phyloP scores from a whole-genome alignment of 2,113 vertebrate species.

The Symphodus melops region DNA sequence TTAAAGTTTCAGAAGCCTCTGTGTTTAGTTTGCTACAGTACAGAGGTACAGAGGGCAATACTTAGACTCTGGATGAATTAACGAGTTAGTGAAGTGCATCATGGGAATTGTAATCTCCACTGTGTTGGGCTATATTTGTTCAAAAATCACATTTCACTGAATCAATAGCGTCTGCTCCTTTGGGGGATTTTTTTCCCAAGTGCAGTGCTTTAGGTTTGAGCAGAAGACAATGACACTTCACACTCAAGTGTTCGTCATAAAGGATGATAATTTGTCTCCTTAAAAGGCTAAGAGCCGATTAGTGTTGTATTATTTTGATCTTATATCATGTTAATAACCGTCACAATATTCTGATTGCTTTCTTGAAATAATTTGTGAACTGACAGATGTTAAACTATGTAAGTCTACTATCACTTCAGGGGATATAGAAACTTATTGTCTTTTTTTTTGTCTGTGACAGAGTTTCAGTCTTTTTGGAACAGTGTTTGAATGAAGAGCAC shows the following conservation, averaged over 20 bases:
- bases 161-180: slow-evolving; percentile 46
- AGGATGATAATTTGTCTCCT: slow-evolving; percentile 32
- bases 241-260: slow-evolving; percentile 44
- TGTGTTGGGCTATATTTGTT: slow-evolving; percentile 58
- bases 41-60: slow-evolving; percentile 18
- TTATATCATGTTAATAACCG: slow-evolving; percentile 21
- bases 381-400: slow-evolving; percentile 26
- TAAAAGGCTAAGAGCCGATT: slow-evolving; percentile 48
- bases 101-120: slow-evolving; percentile 61
- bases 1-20: slow-evolving; percentile 13
- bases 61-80: slow-evolving; percentile 27
- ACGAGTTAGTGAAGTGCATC: slow-evolving; percentile 57
- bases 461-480: slow-evolving; percentile 20
- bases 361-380: slow-evolving; percentile 65
- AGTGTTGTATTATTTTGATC: slow-evolving; percentile 36
- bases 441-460: slow-evolving; percentile 12
- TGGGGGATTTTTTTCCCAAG: slow-evolving; percentile 30
- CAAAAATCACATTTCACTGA: slow-evolving; percentile 62
- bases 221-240: slow-evolving; percentile 67
- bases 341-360: slow-evolving; percentile 36
- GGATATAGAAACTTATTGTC: slow-evolving; percentile 35
- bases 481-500: slow-evolving; percentile 36
- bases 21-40: slow-evolving; percentile 56
- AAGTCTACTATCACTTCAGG: slow-evolving; percentile 28
- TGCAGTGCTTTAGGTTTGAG: slow-evolving; percentile 25